A percentile compares a stretch with the other conserved stretches of the same genome.
Conservation (phyloP, 2,113 vertebrate species). For the rabbit (Oryctolagus cuniculus) region DNA sequence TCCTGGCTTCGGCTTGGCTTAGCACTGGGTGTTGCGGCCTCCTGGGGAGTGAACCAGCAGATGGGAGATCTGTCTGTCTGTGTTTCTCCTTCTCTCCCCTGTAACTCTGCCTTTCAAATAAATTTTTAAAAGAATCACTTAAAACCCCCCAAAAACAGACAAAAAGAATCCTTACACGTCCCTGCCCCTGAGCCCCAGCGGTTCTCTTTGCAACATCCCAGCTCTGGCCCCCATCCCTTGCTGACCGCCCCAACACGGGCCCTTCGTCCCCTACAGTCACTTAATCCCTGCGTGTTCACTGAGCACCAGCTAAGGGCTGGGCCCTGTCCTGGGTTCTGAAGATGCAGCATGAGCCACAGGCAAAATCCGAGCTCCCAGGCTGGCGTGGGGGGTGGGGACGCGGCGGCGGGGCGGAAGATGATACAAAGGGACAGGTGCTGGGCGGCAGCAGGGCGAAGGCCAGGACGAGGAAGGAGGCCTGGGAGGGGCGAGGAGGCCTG, state of each 20-base stretch:
- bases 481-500: neutral
- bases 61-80: too few species aligned
- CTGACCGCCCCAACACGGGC: neutral
- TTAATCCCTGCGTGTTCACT: neutral
- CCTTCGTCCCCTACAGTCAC: neutral
- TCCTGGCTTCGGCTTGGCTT: too few species aligned
- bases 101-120: too few species aligned
- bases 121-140: too few species aligned
- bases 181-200: neutral
- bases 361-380: neutral
- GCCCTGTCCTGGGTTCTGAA: neutral
- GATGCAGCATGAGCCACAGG: neutral
- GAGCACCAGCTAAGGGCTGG: neutral
- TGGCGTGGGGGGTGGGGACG: neutral
- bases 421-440: neutral
- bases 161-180: neutral
- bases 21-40: too few species aligned
- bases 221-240: neutral
- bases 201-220: neutral
- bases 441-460: neutral
- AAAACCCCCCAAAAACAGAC: too few species aligned
- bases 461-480: neutral
- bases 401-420: neutral
- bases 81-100: too few species aligned
- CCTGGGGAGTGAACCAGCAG: too few species aligned